Evolutionary conservation across 2,888 invertebrate species (phyloP).

Genomic region (Noctua janthe): DNA sequence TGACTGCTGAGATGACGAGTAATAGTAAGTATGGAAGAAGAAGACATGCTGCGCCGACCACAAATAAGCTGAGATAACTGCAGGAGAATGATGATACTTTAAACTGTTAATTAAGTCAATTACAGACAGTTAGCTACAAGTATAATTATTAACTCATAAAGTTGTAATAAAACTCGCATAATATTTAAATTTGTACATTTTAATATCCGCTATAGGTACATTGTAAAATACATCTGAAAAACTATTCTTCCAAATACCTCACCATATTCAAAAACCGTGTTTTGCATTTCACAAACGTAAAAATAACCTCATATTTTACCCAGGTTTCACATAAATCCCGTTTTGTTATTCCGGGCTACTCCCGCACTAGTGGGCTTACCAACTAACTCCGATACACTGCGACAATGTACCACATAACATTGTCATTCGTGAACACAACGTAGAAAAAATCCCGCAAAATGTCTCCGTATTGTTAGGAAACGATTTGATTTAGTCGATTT

Average conservation of each 20-base stretch:
- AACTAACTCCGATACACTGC: conserved; percentile 41
- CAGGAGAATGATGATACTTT: background rate
- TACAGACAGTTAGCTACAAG: background rate
- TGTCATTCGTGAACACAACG: conserved; percentile 33
- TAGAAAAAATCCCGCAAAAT: conserved; percentile 30
- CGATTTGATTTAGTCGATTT: conserved; percentile 16
- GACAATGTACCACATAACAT: conserved; percentile 48
- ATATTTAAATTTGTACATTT: background rate
- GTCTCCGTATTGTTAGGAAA: conserved; percentile 15
- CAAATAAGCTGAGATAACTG: too few relatives aligned
- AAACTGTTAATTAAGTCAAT: background rate
- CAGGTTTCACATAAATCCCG: conserved; percentile 34
- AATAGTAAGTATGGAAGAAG: too few relatives aligned
- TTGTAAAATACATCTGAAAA: background rate
- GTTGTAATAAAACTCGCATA: background rate
- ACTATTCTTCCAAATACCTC: background rate
- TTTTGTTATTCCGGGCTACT: conserved; percentile 31
- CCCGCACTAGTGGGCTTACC: conserved; percentile 43
- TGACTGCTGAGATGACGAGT: too few relatives aligned
- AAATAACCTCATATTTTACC: conserved; percentile 4
- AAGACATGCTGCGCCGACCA: too few relatives aligned
- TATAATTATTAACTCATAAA: background rate
- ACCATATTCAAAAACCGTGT: background rate
- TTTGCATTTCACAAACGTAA: background rate
- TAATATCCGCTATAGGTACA: background rate